Percentiles rank a stretch among this genome's conserved stretches.
phyloP scores from a whole-genome alignment of 37 sponge, comb jelly and placozoan genomes.

The Mnemiopsis leidyi region DNA sequence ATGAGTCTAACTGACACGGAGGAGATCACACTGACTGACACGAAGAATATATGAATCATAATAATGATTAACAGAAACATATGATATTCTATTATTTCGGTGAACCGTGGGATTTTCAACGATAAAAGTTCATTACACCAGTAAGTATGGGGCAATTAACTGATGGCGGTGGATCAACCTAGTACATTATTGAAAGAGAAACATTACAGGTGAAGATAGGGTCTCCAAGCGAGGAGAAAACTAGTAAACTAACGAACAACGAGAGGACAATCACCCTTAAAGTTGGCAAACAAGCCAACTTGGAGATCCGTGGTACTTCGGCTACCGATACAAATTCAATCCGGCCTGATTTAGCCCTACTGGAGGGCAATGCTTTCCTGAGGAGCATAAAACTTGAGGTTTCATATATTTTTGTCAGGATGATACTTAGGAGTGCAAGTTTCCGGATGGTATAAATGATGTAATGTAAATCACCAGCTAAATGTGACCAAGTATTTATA shows the following conservation, averaged over 20 bases:
- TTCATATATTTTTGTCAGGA: too few relatives aligned
- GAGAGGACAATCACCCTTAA: neutral
- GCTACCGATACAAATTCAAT: slow-evolving; percentile 24
- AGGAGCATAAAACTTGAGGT: slow-evolving; percentile 61
- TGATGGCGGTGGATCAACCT: too few relatives aligned
- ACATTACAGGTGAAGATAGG: slow-evolving; percentile 14
- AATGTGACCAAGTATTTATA: neutral
- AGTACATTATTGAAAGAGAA: too few relatives aligned
- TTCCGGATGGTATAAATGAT: too few relatives aligned
- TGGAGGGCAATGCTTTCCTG: slow-evolving; percentile 34
- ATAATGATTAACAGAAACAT: too few relatives aligned
- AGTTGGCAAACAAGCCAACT: slow-evolving; percentile 15
- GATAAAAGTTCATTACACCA: too few relatives aligned
- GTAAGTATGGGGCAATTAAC: too few relatives aligned
- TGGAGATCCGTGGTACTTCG: slow-evolving; percentile 51
- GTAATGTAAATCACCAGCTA: too few relatives aligned
- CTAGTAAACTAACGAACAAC: neutral
- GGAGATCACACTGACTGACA: neutral
- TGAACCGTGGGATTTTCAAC: too few relatives aligned
- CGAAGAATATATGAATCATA: too few relatives aligned
- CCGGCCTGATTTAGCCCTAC: neutral
- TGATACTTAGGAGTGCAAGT: too few relatives aligned
- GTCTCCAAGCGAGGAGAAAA: slow-evolving; percentile 37
- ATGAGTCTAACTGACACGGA: neutral
- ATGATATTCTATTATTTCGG: too few relatives aligned